Percentiles rank a stretch among this genome's conserved stretches.
Evolutionary conservation across 2,113 vertebrate genomes (phyloP).

Genomic region (Podarcis cretensis): DNA sequence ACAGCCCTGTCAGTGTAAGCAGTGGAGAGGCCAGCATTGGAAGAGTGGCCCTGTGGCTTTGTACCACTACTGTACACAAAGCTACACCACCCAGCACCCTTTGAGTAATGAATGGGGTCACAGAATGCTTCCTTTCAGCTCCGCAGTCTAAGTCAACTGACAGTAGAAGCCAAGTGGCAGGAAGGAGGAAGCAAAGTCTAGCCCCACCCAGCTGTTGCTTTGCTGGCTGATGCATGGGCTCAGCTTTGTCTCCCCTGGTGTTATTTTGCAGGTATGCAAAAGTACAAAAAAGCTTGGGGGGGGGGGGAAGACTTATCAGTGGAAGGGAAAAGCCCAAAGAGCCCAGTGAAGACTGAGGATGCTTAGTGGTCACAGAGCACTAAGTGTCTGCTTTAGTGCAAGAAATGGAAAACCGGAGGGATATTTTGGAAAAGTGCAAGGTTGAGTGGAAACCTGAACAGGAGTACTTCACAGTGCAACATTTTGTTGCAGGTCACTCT

Average conservation of each 20-base stretch:
- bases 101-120: no score
- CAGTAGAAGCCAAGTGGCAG: no score
- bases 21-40: no score
- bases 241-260: background rate
- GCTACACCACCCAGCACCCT: background rate
- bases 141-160: no score
- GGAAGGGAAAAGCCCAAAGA: background rate
- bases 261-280: background rate
- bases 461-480: background rate
- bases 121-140: no score
- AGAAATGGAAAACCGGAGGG: background rate
- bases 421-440: background rate
- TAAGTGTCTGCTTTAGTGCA: background rate
- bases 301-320: background rate
- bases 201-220: no score
- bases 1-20: no score
- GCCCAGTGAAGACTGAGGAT: no score
- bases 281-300: background rate
- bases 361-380: no score
- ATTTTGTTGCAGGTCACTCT: background rate
- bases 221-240: background rate
- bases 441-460: background rate
- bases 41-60: no score
- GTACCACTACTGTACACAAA: background rate
- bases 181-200: no score